Conservation (phyloP, 1,140 invertebrate genomes). For the Delia radicum region DNA sequence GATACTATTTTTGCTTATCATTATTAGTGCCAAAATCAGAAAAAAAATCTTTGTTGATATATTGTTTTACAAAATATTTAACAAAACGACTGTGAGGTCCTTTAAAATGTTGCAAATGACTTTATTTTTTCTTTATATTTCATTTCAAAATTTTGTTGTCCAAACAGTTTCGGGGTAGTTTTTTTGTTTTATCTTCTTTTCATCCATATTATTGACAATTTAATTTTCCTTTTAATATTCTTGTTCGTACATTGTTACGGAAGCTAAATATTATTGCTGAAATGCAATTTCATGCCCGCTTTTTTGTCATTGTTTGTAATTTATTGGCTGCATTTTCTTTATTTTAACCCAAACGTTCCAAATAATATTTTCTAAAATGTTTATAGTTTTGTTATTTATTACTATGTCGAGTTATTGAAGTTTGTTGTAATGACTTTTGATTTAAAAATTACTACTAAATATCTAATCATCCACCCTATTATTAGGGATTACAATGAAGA, state of each 20-base stretch:
- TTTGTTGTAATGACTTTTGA: constrained; percentile 7
- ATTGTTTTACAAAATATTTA: neutral
- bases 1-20: constrained; percentile 9
- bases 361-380: neutral
- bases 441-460: constrained; percentile 10
- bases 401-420: neutral
- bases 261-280: neutral
- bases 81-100: neutral
- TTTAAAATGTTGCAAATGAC: too few species aligned
- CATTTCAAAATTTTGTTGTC: neutral
- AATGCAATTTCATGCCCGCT: constrained; percentile 9
- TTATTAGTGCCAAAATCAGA: neutral
- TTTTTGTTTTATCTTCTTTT: neutral
- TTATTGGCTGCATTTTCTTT: constrained; percentile 3
- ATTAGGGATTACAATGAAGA: neutral
- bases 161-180: constrained; percentile 4
- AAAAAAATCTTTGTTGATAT: neutral
- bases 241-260: constrained; percentile 10
- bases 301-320: neutral
- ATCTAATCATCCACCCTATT: neutral
- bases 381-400: constrained; percentile 7
- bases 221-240: neutral
- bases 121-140: neutral
- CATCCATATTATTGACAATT: neutral
- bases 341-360: neutral